Percentiles rank a stretch among this genome's conserved stretches.
Conservation (phyloP, 1,140 invertebrate species). For the Dryas iulia region DNA sequence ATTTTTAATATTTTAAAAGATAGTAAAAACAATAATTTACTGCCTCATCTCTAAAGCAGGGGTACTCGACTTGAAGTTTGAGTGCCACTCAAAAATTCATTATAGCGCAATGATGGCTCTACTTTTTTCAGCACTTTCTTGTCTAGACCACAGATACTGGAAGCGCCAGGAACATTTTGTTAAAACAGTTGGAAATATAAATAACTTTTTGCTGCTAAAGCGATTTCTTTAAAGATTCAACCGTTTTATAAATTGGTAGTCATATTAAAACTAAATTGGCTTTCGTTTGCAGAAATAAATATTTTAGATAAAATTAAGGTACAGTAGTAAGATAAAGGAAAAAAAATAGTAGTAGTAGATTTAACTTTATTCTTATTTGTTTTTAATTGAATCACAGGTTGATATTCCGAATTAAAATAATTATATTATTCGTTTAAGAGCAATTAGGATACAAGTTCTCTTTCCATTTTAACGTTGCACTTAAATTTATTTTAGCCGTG, state of each 20-base stretch:
- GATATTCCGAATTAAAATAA: too few relatives aligned
- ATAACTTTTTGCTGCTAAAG: neutral
- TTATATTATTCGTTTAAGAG: too few relatives aligned
- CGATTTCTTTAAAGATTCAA: neutral
- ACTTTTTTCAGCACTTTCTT: constrained; percentile 23
- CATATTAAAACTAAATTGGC: neutral
- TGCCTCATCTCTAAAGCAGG: constrained; percentile 36
- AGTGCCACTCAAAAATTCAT: constrained; percentile 45
- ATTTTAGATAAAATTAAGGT: neutral
- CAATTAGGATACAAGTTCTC: too few relatives aligned
- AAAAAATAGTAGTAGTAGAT: neutral
- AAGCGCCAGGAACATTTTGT: neutral
- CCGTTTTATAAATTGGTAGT: neutral
- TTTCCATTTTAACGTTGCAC: too few relatives aligned
- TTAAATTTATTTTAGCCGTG: too few relatives aligned
- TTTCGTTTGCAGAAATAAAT: neutral
- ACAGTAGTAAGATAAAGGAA: too few relatives aligned
- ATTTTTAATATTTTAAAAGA: constrained; percentile 26
- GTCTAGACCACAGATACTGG: constrained; percentile 16
- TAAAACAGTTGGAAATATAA: constrained; percentile 7
- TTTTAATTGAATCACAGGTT: too few relatives aligned
- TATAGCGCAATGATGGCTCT: constrained; percentile 22
- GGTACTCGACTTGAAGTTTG: constrained; percentile 34
- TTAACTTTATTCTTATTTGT: neutral
- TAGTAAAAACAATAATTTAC: constrained; percentile 39